Percentiles rank a stretch among this genome's conserved stretches.
Evolutionary conservation across 2,797 vertebrate species (phyloP).

Genomic region (Lerista edwardsae): DNA sequence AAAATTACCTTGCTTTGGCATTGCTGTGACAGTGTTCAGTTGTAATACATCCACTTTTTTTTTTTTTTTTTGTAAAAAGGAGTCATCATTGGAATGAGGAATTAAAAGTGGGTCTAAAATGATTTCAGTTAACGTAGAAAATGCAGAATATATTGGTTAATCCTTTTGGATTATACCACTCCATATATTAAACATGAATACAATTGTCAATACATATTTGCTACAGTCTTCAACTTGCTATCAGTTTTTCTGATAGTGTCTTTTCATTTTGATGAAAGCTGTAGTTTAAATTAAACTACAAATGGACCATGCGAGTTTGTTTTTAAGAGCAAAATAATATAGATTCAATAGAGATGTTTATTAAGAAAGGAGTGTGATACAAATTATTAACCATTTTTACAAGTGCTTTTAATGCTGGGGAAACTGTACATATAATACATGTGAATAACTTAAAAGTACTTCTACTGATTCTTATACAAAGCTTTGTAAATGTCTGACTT

Average conservation of each 20-base stretch:
- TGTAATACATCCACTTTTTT: conserved; percentile 35
- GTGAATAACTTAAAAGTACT: conserved; percentile 9
- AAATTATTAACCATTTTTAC: conserved; percentile 9
- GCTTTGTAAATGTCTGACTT: conserved; percentile 34
- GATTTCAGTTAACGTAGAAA: conserved; percentile 39
- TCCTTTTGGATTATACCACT: conserved; percentile 38
- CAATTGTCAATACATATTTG: neutral
- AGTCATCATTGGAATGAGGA: conserved; percentile 24
- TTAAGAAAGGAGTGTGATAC: conserved; percentile 38
- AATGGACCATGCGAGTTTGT: conserved; percentile 32
- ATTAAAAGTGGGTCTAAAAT: neutral
- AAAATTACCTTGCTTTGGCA: conserved; percentile 42
- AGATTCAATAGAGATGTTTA: conserved; percentile 31
- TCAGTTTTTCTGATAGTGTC: conserved; percentile 34
- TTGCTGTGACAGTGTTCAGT: conserved; percentile 42
- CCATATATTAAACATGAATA: conserved; percentile 15
- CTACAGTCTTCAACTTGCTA: conserved; percentile 39
- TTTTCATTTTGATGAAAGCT: conserved; percentile 42
- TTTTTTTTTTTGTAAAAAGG: conserved; percentile 33
- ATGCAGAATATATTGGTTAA: conserved; percentile 45
- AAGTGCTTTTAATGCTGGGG: conserved; percentile 35
- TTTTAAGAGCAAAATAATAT: conserved; percentile 35
- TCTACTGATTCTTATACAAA: conserved; percentile 35
- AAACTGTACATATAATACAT: conserved; percentile 10
- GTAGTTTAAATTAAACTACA: conserved; percentile 55